Percentiles rank a stretch among this genome's conserved stretches.
Conservation (phyloP, 2,113 vertebrate genomes). For the Ardeotis arabs region DNA sequence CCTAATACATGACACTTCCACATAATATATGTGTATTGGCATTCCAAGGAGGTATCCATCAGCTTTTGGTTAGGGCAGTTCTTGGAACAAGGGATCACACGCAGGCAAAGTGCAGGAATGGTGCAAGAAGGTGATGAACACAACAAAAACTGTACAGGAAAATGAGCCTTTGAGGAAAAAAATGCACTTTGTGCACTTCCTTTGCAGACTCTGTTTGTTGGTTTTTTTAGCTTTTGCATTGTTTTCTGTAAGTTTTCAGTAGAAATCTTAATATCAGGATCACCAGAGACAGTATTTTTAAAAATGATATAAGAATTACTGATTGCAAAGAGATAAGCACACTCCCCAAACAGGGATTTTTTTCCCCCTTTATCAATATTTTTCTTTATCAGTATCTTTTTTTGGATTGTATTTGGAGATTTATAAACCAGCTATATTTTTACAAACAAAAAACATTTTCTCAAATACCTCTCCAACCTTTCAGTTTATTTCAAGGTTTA, state of each 20-base stretch:
- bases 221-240: not conserved
- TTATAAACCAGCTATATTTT: not conserved
- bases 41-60: not conserved
- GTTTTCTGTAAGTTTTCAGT: not conserved
- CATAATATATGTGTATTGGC: accelerated
- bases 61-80: not conserved
- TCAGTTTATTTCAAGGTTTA: not conserved
- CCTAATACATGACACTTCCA: not conserved
- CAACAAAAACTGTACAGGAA: not conserved
- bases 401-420: not conserved
- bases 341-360: not conserved
- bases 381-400: not conserved
- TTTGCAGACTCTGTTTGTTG: not conserved
- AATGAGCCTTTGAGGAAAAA: not conserved
- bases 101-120: not conserved
- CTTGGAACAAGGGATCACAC: not conserved
- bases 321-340: not conserved
- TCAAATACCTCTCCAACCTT: not conserved
- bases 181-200: not conserved
- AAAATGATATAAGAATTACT: not conserved
- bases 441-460: not conserved
- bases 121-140: not conserved
- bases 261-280: not conserved
- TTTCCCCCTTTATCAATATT: not conserved
- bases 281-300: not conserved